Conservation (phyloP, 2,113 vertebrate species). For the Octodon degus region DNA sequence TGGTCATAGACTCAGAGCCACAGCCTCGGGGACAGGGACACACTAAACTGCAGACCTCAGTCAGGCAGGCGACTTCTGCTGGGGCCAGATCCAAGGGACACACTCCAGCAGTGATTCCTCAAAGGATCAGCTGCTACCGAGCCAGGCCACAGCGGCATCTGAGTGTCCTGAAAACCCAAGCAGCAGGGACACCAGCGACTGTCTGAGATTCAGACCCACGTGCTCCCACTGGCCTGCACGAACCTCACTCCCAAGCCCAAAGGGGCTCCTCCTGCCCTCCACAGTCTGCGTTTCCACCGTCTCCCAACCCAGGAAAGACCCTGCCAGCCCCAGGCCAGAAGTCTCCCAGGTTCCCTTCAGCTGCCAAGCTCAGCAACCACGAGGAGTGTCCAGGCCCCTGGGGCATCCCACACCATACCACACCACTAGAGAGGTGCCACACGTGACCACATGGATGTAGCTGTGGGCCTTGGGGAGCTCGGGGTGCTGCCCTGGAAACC, state of each 20-base stretch:
- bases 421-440: neutral
- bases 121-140: neutral
- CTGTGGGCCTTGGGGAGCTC: neutral
- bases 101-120: neutral
- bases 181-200: neutral
- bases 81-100: neutral
- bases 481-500: neutral
- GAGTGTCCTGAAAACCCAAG: neutral
- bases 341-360: neutral
- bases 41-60: neutral
- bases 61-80: neutral
- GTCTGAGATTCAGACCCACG: neutral
- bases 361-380: neutral
- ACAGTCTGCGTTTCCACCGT: neutral
- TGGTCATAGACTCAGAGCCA: neutral
- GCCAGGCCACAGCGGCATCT: neutral
- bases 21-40: neutral
- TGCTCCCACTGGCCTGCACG: neutral
- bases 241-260: neutral
- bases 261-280: neutral
- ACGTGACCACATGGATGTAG: neutral
- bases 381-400: neutral
- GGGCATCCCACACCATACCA: neutral
- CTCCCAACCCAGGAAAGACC: neutral
- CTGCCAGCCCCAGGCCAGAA: neutral